Evolutionary conservation across 2,113 vertebrate genomes (phyloP), one percentile per base, ranked within the genome.

Genomic region (Lophius piscatorius): DNA sequence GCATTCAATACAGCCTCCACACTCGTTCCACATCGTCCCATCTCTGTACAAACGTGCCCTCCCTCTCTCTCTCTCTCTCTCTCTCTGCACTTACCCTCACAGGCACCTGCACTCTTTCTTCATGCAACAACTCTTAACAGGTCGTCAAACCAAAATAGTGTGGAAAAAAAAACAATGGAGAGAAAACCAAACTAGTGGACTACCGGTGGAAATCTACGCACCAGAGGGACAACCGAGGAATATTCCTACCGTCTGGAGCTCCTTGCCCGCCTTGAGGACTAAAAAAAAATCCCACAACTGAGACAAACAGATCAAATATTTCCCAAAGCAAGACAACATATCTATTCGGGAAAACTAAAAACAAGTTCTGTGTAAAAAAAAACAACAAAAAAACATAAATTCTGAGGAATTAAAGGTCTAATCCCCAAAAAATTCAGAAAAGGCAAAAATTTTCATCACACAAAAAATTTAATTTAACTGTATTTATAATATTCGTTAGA

Each of bases 221-320:
- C 52, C 72, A 84, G 80, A 77, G 46, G 52, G 67, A 74, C 64
- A 62, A 70, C 14, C 65, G 52, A 74, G 69, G 61, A 71, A 6
- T 8, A 44, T 78, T 87, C 87, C 88, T 88, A 90, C 88, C 87
- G 80, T 89, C 67, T 54, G 60, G 23, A 45, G 74, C 44, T 28
- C 63, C 77, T 38, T 18, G 40, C 29, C 51, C 72, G 68, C 68
- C 69, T 74, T 57, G 64, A 78, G 42, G 69, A n/a, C n/a, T n/a
- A n/a, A n/a, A n/a, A n/a, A n/a, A n/a, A n/a, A n/a, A n/a, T n/a
- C n/a, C n/a, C n/a, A n/a, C n/a, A n/a, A n/a, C n/a, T n/a, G n/a
- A n/a, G n/a, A n/a, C n/a, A n/a, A n/a, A n/a, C n/a, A n/a, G n/a
- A n/a, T n/a, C n/a, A n/a, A n/a, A n/a, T n/a, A n/a, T n/a, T n/a